Evolutionary conservation across 1,140 invertebrate genomes (phyloP).

Genomic region (Sitodiplosis mosellana): DNA sequence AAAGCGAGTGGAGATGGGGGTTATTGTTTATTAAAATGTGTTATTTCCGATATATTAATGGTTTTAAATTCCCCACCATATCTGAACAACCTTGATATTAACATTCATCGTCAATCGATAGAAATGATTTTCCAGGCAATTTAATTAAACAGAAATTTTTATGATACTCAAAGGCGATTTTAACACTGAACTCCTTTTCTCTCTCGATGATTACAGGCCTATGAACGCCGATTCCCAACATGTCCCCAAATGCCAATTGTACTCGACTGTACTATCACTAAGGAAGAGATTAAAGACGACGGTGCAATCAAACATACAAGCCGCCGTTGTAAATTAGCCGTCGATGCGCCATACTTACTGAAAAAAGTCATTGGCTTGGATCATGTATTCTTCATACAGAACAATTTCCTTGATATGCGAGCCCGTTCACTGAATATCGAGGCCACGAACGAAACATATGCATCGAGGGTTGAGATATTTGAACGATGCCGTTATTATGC

Average conservation of each 20-base stretch:
- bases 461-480: conserved; percentile 63
- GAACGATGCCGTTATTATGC: conserved; percentile 93
- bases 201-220: conserved; percentile 58
- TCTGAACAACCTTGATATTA: no score
- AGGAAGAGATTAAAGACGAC: conserved; percentile 60
- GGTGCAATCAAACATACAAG: conserved; percentile 68
- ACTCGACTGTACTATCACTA: conserved; percentile 68
- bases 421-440: conserved; percentile 73
- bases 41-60: no score
- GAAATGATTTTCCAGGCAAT: no score
- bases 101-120: no score
- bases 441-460: conserved; percentile 87
- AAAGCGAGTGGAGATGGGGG: no score
- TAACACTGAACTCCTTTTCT: no score
- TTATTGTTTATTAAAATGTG: no score
- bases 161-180: no score
- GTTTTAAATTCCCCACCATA: no score
- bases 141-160: no score
- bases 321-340: conserved; percentile 75
- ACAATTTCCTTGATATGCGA: conserved; percentile 67
- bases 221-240: conserved; percentile 81
- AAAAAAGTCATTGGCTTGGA: conserved; percentile 95
- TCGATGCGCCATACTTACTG: conserved; percentile 87
- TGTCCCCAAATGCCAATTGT: conserved; percentile 93
- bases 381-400: conserved; percentile 82